Percentiles rank a stretch among this genome's conserved stretches.
These are phyloP conservation scores for Elgaria multicarinata DNA, from an alignment of 2,113 vertebrate species.

Conservation along the genomic window DNA sequence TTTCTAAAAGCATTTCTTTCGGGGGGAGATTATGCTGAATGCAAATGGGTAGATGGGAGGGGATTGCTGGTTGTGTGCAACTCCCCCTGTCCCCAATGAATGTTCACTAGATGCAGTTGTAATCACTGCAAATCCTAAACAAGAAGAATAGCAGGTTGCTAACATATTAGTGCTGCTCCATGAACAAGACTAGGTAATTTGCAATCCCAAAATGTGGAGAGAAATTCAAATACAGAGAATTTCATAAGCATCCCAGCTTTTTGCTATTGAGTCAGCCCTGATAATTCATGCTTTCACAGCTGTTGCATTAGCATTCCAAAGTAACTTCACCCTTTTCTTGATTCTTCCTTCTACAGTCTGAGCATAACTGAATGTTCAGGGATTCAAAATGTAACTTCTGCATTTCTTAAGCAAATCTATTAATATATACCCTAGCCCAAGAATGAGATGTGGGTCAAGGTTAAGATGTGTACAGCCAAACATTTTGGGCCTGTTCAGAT, in stretches of 20 bases:
- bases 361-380: constrained; percentile 73
- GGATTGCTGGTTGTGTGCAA: too few species aligned
- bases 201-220: constrained; percentile 49
- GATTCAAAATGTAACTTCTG: constrained; percentile 68
- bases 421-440: constrained; percentile 35
- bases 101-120: not conserved
- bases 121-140: not conserved
- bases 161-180: not conserved
- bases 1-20: too few species aligned
- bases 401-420: constrained; percentile 34
- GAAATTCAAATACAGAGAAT: constrained; percentile 45
- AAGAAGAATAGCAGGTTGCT: not conserved
- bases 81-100: not conserved
- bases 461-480: constrained; percentile 59
- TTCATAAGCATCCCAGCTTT: constrained; percentile 42
- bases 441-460: constrained; percentile 60
- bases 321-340: constrained; percentile 70
- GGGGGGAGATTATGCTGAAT: not conserved
- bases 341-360: constrained; percentile 68
- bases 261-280: constrained; percentile 58
- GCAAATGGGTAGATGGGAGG: not conserved
- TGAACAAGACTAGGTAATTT: not conserved
- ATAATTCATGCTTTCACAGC: constrained; percentile 73
- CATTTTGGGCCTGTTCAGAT: too few species aligned
- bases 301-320: constrained; percentile 75